A percentile compares a stretch with the other conserved stretches of the same genome.
These are phyloP conservation scores for Leptestheria dahalacensis DNA, from an alignment of 1,140 invertebrate genomes.

Conservation along the genomic window DNA sequence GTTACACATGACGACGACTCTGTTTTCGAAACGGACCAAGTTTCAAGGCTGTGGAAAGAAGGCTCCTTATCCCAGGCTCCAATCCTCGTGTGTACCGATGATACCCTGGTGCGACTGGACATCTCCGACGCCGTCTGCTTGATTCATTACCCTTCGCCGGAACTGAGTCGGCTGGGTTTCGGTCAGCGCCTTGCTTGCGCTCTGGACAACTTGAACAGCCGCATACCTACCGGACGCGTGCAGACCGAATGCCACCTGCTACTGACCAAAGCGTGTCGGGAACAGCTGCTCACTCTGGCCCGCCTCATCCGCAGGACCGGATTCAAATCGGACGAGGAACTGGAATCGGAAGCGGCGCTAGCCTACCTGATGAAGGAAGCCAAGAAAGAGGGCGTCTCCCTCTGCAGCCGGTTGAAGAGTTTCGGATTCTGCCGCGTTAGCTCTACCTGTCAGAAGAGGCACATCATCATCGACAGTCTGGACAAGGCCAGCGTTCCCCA, in stretches of 20 bases:
- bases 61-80: not conserved
- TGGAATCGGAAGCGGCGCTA: constrained; percentile 1
- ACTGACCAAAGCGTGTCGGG: not conserved
- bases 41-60: not conserved
- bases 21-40: not conserved
- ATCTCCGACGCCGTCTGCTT: not conserved
- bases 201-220: constrained; percentile 4
- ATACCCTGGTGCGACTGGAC: not conserved
- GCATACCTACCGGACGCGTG: not conserved
- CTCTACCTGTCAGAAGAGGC: not conserved
- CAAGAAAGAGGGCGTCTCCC: not conserved
- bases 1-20: not conserved
- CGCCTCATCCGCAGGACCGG: constrained; percentile 1
- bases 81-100: constrained; percentile 4
- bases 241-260: not conserved
- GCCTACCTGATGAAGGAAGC: constrained; percentile 1
- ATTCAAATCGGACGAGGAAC: not conserved
- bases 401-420: not conserved
- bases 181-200: not conserved
- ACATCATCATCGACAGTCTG: not conserved
- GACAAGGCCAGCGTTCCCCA: not conserved
- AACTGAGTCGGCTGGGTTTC: not conserved
- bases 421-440: constrained; percentile 2
- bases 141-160: constrained; percentile 1
- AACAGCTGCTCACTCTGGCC: not conserved